These are phyloP conservation scores for Eulimnadia texana DNA, from an alignment of 1,140 invertebrate genomes.

Conservation along the genomic window DNA sequence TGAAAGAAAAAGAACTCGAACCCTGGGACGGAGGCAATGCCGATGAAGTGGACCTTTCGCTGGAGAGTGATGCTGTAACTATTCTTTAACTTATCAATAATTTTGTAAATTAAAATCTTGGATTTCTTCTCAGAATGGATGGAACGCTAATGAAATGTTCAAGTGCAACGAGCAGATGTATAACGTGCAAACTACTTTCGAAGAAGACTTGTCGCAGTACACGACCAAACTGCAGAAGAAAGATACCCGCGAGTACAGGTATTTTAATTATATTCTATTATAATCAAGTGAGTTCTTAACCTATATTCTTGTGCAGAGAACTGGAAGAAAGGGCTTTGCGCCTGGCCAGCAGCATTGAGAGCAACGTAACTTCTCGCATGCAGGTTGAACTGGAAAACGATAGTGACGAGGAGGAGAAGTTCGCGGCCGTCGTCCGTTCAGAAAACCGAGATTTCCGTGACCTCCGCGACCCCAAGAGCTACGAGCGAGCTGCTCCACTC, in stretches of 20 bases:
- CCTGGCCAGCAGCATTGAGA: constrained; percentile 81
- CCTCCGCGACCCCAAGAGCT: constrained; percentile 4
- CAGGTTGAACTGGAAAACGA: constrained; percentile 75
- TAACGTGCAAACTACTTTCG: constrained; percentile 74
- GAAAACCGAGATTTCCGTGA: constrained; percentile 7
- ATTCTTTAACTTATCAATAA: too few species aligned
- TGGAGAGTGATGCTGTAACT: constrained; percentile 46
- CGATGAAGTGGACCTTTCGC: constrained; percentile 35
- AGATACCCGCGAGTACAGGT: constrained; percentile 71
- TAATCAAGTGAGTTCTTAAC: not conserved
- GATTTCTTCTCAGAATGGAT: constrained; percentile 53
- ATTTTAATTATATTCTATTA: constrained; percentile 8
- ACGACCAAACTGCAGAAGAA: constrained; percentile 69
- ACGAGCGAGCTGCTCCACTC: constrained; percentile 1
- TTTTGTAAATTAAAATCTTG: too few species aligned
- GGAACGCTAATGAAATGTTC: constrained; percentile 92
- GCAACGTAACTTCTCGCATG: constrained; percentile 59
- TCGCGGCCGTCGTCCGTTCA: constrained; percentile 31
- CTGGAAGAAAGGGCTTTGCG: constrained; percentile 67
- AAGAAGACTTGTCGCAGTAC: constrained; percentile 67
- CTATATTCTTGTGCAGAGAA: constrained; percentile 33
- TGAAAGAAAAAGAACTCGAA: constrained; percentile 59
- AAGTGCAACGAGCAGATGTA: constrained; percentile 77
- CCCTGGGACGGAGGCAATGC: constrained; percentile 64
- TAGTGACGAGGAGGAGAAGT: constrained; percentile 70